Evolutionary conservation across 2,888 invertebrate genomes (phyloP).

Genomic region (Bibio marci): DNA sequence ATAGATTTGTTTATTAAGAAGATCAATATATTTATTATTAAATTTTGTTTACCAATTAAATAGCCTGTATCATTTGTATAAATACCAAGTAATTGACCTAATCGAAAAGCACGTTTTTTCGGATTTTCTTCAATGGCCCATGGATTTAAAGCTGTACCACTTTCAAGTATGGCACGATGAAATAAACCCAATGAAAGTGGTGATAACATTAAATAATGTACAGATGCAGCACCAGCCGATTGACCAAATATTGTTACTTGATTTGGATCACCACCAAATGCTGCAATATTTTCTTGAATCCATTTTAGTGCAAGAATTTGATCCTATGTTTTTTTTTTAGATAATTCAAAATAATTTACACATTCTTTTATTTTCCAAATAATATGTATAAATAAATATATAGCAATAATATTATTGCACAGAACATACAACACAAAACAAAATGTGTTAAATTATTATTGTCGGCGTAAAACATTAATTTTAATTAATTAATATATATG

Average conservation of each 20-base stretch:
- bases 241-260: constrained; percentile 43
- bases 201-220: constrained; percentile 39
- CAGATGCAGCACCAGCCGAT: constrained; percentile 42
- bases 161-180: constrained; percentile 42
- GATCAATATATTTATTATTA: neutral
- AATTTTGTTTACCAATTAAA: constrained; percentile 19
- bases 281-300: constrained; percentile 41
- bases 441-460: constrained; percentile 8
- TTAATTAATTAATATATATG: no score
- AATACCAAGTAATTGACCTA: constrained; percentile 40
- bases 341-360: neutral
- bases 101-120: constrained; percentile 33
- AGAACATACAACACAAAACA: no score
- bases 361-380: neutral
- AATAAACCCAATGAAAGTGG: constrained; percentile 39
- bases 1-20: no score
- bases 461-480: no score
- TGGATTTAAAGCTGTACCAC: constrained; percentile 41
- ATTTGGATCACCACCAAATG: constrained; percentile 39
- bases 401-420: no score
- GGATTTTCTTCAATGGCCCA: constrained; percentile 40
- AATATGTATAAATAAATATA: no score
- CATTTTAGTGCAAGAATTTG: constrained; percentile 42
- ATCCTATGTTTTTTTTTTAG: constrained; percentile 27
- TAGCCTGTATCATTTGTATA: constrained; percentile 38